phyloP scores from a whole-genome alignment of 1,140 invertebrate species.

The Euura saliciscinereae region DNA sequence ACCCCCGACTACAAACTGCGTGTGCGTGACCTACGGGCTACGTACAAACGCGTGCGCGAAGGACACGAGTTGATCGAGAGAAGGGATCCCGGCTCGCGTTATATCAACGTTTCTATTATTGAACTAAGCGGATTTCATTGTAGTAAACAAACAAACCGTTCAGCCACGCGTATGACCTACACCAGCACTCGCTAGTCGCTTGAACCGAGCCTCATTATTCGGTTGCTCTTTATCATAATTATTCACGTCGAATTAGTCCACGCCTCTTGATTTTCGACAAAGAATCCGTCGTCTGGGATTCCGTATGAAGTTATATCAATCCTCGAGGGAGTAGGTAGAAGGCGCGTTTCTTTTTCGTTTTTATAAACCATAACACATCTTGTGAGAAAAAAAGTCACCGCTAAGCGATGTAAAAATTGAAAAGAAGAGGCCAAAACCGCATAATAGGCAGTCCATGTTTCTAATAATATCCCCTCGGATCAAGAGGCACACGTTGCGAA shows the following conservation, averaged over 20 bases:
- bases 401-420: conserved; percentile 8
- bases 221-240: background rate
- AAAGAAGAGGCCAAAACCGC: conserved; percentile 19
- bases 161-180: no score
- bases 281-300: conserved; percentile 8
- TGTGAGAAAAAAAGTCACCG: conserved; percentile 11
- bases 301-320: no score
- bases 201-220: conserved; percentile 10
- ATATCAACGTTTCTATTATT: conserved; percentile 18
- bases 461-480: conserved; percentile 33
- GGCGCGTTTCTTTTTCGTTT: no score
- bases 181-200: no score
- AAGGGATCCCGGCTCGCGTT: background rate
- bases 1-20: no score
- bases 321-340: no score
- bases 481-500: conserved; percentile 31
- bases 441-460: conserved; percentile 40
- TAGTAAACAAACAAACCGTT: conserved; percentile 32
- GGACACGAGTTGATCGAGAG: background rate
- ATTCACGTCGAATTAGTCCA: background rate
- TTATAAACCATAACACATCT: no score
- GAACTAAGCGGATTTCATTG: conserved; percentile 37
- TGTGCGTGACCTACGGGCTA: background rate
- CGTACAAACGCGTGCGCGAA: background rate
- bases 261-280: conserved; percentile 11